Evolutionary conservation across 30 jellyfish, hydroid and myxozoan species (phyloP), one percentile per base, ranked within the genome.

Genomic region (Clytia hemisphaerica): DNA sequence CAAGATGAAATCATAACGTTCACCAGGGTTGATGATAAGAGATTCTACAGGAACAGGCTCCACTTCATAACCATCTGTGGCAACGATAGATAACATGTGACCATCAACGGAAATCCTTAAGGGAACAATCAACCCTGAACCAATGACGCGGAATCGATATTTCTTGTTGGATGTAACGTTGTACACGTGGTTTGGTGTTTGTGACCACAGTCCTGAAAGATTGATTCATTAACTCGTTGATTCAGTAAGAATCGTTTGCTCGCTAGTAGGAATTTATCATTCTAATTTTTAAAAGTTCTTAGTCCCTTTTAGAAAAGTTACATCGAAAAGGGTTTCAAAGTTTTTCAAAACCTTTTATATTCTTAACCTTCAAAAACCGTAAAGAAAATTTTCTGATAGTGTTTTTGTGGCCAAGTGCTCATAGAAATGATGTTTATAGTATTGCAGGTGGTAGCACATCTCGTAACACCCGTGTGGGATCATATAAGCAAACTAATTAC

Each of bases 131-230:
- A 85, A 25, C 1, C 98, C 95, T 2, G 73, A 82, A 31, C 87
- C 89, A 1, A 89, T 89, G 33, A 89, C 98, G 22, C 98, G 83
- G 65, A 89, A 89, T 14, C 98, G 83, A 16, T 83, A 91, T 49
- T 73, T 76, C 50, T 74, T 78, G 35, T 93, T 93, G 18, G 58
- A 31, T 22, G 70, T 60, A 46, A 89, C 95, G 59, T 58, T 61
- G 78, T 59, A 89, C 80, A 76, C 76, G 3, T 72, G 53, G 46
- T 75, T 35, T n/a, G 98, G 98, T 12, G 92, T 63, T 38, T 80
- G 91, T 1, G 26, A 31, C 28, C 68, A 60, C 21, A 38, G 19
- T 27, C 93, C 97, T 88, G n/a, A n/a, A n/a, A n/a, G n/a, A n/a
- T n/a, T n/a, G n/a, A n/a, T n/a, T n/a, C n/a, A n/a, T n/a, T n/a